These are phyloP conservation scores for Campopleginae sp. DNA, from an alignment of 2,888 invertebrate genomes.

Conservation along the genomic window DNA sequence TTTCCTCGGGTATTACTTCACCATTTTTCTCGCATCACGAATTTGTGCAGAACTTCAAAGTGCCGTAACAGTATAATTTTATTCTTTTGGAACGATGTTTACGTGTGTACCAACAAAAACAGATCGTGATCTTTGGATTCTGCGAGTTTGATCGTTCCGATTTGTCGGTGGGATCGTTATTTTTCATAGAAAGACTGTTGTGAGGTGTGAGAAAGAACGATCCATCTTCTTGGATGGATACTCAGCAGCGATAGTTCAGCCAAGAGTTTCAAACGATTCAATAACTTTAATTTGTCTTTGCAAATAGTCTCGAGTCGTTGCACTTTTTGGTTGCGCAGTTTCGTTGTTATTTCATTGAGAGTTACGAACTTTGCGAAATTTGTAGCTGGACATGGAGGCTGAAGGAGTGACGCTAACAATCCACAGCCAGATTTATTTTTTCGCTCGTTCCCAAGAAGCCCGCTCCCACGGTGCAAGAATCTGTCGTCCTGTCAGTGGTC, in stretches of 20 bases:
- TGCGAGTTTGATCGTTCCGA: not conserved
- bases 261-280: constrained; percentile 43
- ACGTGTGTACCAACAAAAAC: not conserved
- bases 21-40: not conserved
- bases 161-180: not conserved
- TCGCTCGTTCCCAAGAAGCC: constrained; percentile 72
- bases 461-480: constrained; percentile 82
- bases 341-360: constrained; percentile 20
- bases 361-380: not conserved
- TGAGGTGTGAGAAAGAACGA: constrained; percentile 32
- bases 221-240: constrained; percentile 52
- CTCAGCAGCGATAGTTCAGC: constrained; percentile 54
- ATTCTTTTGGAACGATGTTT: not conserved
- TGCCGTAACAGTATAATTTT: not conserved
- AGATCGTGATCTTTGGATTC: not conserved
- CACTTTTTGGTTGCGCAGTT: not conserved
- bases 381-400: not conserved
- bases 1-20: constrained; percentile 1
- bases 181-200: not conserved
- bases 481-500: constrained; percentile 83
- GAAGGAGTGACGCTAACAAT: constrained; percentile 7
- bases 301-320: not conserved
- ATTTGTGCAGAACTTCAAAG: not conserved
- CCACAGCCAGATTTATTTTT: constrained; percentile 8
- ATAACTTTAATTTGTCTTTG: not conserved